A percentile compares a stretch with the other conserved stretches of the same genome.
Conservation (phyloP, 2,113 vertebrate species). For the Benthochromis sp. region DNA sequence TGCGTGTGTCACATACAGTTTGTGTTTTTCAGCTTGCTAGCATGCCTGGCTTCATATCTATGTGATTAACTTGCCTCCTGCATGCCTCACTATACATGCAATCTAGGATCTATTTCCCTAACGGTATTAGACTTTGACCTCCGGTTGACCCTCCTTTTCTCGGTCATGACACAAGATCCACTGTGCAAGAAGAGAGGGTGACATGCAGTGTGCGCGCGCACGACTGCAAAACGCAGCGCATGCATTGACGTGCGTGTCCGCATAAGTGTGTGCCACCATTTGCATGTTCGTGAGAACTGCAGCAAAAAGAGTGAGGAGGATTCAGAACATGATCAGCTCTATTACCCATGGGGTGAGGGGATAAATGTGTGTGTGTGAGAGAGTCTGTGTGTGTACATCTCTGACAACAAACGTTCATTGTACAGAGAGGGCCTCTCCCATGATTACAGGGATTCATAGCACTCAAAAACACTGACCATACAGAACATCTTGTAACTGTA, state of each 20-base stretch:
- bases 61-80: constrained; percentile 26
- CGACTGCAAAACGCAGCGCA: not conserved
- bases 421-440: constrained; percentile 67
- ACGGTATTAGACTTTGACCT: constrained; percentile 59
- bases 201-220: not conserved
- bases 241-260: not conserved
- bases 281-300: constrained; percentile 58
- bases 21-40: not conserved
- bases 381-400: constrained; percentile 45
- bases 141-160: constrained; percentile 40
- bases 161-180: constrained; percentile 47
- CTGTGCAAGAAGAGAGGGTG: not conserved
- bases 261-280: constrained; percentile 31
- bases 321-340: constrained; percentile 68
- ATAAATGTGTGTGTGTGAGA: constrained; percentile 7
- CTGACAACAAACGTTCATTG: constrained; percentile 71
- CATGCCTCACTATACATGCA: constrained; percentile 39
- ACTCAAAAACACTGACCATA: constrained; percentile 64
- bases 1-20: not conserved
- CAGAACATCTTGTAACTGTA: constrained; percentile 65
- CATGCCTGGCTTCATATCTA: constrained; percentile 16
- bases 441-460: constrained; percentile 69
- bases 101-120: constrained; percentile 44
- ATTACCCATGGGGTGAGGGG: constrained; percentile 64
- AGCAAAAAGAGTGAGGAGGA: constrained; percentile 53